Base-by-base conservation (phyloP, 2,888 invertebrate genomes). In the Callyntrura sp. region DNA sequence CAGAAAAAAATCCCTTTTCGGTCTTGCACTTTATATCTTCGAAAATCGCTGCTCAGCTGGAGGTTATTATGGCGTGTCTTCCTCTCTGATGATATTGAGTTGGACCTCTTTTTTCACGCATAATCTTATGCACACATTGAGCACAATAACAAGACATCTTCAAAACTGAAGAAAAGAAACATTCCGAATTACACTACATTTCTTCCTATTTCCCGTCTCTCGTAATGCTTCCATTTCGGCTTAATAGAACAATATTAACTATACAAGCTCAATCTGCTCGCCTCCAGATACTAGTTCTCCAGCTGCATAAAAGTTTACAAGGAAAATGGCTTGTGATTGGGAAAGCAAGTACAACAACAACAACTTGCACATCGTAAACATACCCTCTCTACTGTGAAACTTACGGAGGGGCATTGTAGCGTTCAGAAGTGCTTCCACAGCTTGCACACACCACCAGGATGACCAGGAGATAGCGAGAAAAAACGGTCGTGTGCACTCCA, bases 11-110 rank as follows among this genome's bases (percentile, higher is more conserved):
- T 70, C 81, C 81, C 70, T 68, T 82, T 65, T 68, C 68, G 48
- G 79, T 87, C 70, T 70, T 70, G 68, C 68, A n/a, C 68, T 68
- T 87, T 87, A 81, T 81, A 79, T 35, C 81, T 87, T 81, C 86
- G 70, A 81, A 87, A 87, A 87, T 85, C 86, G 86, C 68, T 81
- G 23, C 86, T 81, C 86, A 79, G 86, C 86, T 87, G 86, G 86
- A 68, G 86, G 86, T 87, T 81, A 87, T 87, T 87, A 87, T 82
- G 43, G 65, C 51, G 78, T n/a, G n/a, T 57, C 35, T 57, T 76
- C 48, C 28, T 20, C 82, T n/a, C n/a, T 62, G n/a, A n/a, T n/a
- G 78, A 23, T 28, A 57, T 4, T 60, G 20, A 8, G n/a, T 9
- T 48, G 73, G 45, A 17, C n/a, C 25, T 20, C 81, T 60, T 28